phyloP scores from a whole-genome alignment of 2,888 invertebrate species.

The Drosophila fulvimacula region DNA sequence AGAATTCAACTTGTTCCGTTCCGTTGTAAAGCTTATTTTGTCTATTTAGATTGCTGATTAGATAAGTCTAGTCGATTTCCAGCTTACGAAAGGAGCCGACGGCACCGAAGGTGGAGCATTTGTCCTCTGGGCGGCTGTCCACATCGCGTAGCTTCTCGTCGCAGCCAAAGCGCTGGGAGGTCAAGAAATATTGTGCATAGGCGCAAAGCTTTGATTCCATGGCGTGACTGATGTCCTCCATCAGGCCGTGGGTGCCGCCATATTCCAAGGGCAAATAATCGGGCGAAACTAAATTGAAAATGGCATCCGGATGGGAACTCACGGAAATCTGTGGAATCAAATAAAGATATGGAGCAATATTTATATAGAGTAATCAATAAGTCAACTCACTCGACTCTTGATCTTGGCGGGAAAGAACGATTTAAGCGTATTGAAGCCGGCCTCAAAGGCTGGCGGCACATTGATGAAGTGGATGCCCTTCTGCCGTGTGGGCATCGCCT shows the following conservation, averaged over 20 bases:
- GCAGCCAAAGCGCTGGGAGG: constrained; percentile 77
- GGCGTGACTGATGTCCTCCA: constrained; percentile 81
- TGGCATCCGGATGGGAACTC: constrained; percentile 86
- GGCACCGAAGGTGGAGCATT: constrained; percentile 80
- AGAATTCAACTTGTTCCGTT: constrained; percentile 1
- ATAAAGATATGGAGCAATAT: background rate
- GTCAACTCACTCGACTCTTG: constrained; percentile 86
- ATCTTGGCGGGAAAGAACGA: constrained; percentile 88
- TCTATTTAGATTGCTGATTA: constrained; percentile 15
- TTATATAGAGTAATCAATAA: background rate
- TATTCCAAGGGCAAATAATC: constrained; percentile 88
- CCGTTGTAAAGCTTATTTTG: constrained; percentile 27
- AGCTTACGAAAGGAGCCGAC: constrained; percentile 83
- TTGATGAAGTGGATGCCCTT: constrained; percentile 88
- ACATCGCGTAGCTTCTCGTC: constrained; percentile 78
- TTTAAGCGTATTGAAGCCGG: constrained; percentile 86
- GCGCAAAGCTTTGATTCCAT: constrained; percentile 79
- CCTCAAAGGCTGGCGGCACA: constrained; percentile 87
- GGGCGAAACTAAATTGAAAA: constrained; percentile 87
- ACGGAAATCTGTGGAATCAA: constrained; percentile 85
- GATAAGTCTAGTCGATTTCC: constrained; percentile 76
- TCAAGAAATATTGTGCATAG: constrained; percentile 80
- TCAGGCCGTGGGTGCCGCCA: constrained; percentile 87
- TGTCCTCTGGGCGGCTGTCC: constrained; percentile 54
- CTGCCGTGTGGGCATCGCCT: constrained; percentile 88